These are phyloP conservation scores for Ovibos moschatus DNA, from an alignment of 2,113 vertebrate species.

Conservation along the genomic window DNA sequence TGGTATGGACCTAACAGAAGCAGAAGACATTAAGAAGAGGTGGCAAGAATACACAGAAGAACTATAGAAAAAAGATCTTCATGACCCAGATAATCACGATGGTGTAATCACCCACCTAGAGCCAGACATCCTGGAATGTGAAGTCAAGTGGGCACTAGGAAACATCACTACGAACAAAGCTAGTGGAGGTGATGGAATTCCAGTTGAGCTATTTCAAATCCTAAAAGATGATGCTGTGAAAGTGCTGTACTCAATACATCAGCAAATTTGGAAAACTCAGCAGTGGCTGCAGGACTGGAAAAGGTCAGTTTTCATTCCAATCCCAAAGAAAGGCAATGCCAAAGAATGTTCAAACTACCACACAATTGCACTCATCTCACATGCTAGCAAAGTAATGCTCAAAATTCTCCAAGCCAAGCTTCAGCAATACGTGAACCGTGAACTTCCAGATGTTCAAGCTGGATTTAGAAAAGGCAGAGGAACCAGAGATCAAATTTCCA, in stretches of 20 bases:
- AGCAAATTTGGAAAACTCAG: neutral
- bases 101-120: neutral
- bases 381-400: fast-evolving
- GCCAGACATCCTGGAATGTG: neutral
- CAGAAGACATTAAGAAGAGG: neutral
- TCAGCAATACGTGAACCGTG: neutral
- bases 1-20: neutral
- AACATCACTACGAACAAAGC: neutral
- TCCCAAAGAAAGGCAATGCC: neutral
- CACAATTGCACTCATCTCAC: neutral
- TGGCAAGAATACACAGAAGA: neutral
- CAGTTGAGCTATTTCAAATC: neutral
- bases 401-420: neutral
- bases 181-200: neutral
- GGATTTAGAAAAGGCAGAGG: neutral
- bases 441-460: neutral
- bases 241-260: neutral
- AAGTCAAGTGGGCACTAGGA: neutral
- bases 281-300: neutral
- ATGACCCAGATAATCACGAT: fast-evolving
- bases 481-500: neutral
- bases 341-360: neutral
- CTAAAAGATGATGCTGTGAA: neutral
- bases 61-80: neutral
- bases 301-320: neutral